Evolutionary conservation across 2,113 vertebrate genomes (phyloP), one percentile per base, ranked within the genome.

Genomic region (Phylloscopus trochiloides): DNA sequence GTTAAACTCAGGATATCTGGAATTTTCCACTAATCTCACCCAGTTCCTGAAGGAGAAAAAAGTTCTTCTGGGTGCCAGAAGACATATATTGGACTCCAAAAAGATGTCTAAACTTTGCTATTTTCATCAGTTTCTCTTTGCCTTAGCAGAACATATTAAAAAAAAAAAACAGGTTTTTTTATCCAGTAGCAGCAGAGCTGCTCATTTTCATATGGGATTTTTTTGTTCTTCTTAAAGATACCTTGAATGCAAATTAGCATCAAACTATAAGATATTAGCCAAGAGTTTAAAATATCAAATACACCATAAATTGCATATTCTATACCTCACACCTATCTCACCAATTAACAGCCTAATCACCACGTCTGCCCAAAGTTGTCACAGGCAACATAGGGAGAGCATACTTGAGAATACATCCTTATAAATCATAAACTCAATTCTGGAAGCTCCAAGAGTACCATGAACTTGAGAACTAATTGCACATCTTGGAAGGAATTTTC

Each of bases 321-420:
- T 22, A 6, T 6, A 58, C 8, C 8, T 85, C 11, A 25, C 5
- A 25, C 3, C 0, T 3, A 18, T 20, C 34, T 34, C 73, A 51
- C 6, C 42, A 88, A 76, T 42, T 40, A 78, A 71, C 28, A 87
- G 14, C 25, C 57, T 9, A 10, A 31, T 36, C 22, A 34, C 17
- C 14, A 32, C 1, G 0, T 48, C 52, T 72, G 12, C 72, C 47
- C 26, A 15, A 26, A 63, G 21, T 0, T 63, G 7, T 17, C 38
- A 71, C 21, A 5, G 0, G 5, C 21, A 50, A 59, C 21, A 20
- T 12, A 25, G 0, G 10, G 19, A 68, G 17, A 14, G 6, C 26
- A 67, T 2, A 52, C 4, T 2, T 7, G 57, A n/a, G 26, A 91
- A 40, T 4, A 13, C 4, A 7, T 20, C 67, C 13, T 43, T 26